Conservation (phyloP, 1,140 invertebrate genomes). For the Zaprionus davidi region DNA sequence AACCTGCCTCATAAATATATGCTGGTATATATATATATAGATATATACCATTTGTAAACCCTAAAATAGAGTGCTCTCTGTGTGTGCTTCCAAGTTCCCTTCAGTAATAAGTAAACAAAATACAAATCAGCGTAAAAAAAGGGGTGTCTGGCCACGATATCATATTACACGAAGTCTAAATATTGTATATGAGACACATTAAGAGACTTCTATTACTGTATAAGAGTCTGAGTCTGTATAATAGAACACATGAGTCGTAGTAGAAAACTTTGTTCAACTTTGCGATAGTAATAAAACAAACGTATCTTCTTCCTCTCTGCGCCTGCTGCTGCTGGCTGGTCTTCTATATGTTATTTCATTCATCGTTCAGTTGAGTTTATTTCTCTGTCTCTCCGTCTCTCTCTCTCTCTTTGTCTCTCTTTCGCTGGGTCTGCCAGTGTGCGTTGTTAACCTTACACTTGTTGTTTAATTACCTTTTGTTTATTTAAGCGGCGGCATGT, state of each 20-base stretch:
- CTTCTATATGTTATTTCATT: not conserved
- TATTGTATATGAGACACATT: not conserved
- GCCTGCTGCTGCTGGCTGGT: too few relatives aligned
- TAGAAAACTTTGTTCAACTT: not conserved
- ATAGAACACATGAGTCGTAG: too few relatives aligned
- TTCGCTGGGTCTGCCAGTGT: not conserved
- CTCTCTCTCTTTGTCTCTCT: not conserved
- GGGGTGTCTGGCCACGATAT: not conserved
- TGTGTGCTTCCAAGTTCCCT: too few relatives aligned
- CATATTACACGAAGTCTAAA: not conserved
- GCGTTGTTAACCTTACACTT: slow-evolving; percentile 16
- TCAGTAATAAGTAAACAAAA: too few relatives aligned
- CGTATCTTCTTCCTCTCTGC: too few relatives aligned
- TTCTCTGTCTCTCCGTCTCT: not conserved
- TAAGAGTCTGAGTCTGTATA: too few relatives aligned
- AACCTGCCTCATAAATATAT: too few relatives aligned
- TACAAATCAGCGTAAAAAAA: not conserved
- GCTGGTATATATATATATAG: too few relatives aligned
- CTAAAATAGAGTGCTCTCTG: too few relatives aligned
- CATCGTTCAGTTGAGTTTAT: not conserved
- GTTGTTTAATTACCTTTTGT: slow-evolving; percentile 23
- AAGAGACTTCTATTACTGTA: not conserved
- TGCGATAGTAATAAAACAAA: not conserved
- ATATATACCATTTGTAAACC: too few relatives aligned
- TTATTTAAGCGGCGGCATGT: slow-evolving; percentile 15